Base-by-base conservation (phyloP, 37 sponge, comb jelly and placozoan species). In the Ianthella basta region DNA sequence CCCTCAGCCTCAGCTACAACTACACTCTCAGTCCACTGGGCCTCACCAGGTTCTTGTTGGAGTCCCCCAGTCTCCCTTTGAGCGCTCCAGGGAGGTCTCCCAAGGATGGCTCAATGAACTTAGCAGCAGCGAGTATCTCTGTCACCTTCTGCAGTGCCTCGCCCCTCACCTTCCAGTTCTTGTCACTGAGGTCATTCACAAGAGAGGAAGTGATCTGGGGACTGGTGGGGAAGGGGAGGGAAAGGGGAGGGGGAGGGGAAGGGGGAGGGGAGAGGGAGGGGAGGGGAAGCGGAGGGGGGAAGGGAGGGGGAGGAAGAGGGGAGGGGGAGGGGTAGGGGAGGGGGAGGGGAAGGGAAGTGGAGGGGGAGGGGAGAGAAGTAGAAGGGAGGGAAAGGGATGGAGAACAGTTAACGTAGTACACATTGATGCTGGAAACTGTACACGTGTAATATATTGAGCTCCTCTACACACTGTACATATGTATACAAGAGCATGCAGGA, bases 101-200 rank as follows among this genome's bases (percentile, higher is more conserved):
- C 18, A 96, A 89, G 0, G 88, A 80, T 0, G 94, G 96, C 55
- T 86, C 44, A n/a, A 96, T 88, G 81, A 94, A 94, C 84, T 94
- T 94, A 29, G 95, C 95, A 33, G 66, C 80, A 29, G 85, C 50
- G 21, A 94, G 41, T 19, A 94, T 94, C 0, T 86, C 95, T 33
- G 65, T 15, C 53, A 93, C 92, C 89, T 93, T 90, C 55, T 88
- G 84, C 44, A 96, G 60, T 15, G 85, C 89, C 64, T 96, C 96
- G 0, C 87, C 89, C 56, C 96, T 87, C 21, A 94, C 81, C 80
- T 94, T 94, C 96, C 96, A 96, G 75, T 91, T 94, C 89, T 96
- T 96, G 80, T 96, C 96, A 6, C 84, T 89, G 34, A 96, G 65
- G 66, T 93, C 95, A 1, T 61, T 86, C 69, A 96, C 91, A 41